These are phyloP conservation scores for Priocnemis perturbator DNA, from an alignment of 2,888 invertebrate species.

Conservation along the genomic window DNA sequence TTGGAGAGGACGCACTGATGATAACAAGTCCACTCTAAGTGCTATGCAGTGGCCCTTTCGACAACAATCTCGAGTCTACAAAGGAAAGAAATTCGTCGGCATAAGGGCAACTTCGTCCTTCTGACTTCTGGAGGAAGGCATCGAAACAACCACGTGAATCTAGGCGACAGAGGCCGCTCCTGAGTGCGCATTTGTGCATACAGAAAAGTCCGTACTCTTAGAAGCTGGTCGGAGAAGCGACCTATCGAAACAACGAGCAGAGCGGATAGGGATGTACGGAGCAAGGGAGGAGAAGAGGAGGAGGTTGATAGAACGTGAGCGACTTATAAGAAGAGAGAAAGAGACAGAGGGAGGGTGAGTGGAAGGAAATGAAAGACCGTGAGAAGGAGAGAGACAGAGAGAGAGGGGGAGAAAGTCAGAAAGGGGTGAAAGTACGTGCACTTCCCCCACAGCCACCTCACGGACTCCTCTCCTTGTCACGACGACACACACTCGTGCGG, in stretches of 20 bases:
- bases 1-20: no score
- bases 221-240: no score
- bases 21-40: no score
- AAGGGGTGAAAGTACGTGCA: constrained; percentile 28
- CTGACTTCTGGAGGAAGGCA: neutral
- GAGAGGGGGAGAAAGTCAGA: constrained; percentile 15
- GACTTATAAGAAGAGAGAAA: neutral
- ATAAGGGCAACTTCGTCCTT: constrained; percentile 21
- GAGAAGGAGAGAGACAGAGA: neutral
- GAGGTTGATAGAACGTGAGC: neutral
- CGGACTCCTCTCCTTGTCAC: constrained; percentile 37
- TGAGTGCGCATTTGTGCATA: constrained; percentile 39
- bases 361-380: no score
- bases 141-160: constrained; percentile 28
- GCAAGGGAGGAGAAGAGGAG: neutral
- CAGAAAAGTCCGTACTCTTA: constrained; percentile 47
- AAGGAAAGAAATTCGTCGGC: neutral
- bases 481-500: constrained; percentile 38
- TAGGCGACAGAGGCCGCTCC: constrained; percentile 33
- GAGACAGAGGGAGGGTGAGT: constrained; percentile 1
- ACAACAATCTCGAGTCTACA: no score
- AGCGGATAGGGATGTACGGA: neutral
- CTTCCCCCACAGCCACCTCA: constrained; percentile 35
- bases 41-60: no score
- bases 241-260: constrained; percentile 6